Evolutionary conservation across 92 coral and sea anemone genomes (phyloP), one percentile per base, ranked within the genome.

Genomic region (Porites divaricata): DNA sequence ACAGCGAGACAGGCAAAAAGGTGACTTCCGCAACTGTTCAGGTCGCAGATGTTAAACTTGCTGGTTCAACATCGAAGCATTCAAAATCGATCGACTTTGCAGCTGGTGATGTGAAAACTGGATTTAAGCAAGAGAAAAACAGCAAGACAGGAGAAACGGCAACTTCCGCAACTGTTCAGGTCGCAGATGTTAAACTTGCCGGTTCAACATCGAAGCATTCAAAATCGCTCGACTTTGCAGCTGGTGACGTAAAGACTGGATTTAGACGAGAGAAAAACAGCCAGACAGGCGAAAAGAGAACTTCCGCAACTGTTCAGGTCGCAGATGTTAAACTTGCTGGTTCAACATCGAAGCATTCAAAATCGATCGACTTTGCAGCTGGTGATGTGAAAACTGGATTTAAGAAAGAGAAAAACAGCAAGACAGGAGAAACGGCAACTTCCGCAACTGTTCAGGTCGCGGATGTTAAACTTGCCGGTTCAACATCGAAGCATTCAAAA

Each of bases 291-390:
- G 77, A 73, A 1, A 73, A 21, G 21, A 22, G 45, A 1, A 73
- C 77, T 52, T 73, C 63, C 20, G 77, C 35, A n/a, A 73, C n/a
- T 50, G 45, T 73, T 51, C 77, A 73, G 51, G 77, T 73, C 41
- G 77, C 48, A 73, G 77, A 73, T n/a, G 2, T 73, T 19, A 73
- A 49, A 73, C 62, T 73, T 73, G 77, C 77, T 73, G 63, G 77
- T 20, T 73, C 77, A 52, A 73, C 77, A 73, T 73, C 77, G 2
- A 51, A 72, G 63, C 2, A 72, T 72, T 49, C 77, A 1, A 51
- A 72, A 20, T 72, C 77, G 19, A 2, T 72, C 77, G 63, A 72
- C 77, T n/a, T 72, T 20, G 77, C 63, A 17, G 77, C 77, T 72
- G 77, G 77, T 50, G 62, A 72, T n/a, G 26, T 72, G 25, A 72